Conservation (phyloP, 2,113 vertebrate species). For the Grammomys surdaster region DNA sequence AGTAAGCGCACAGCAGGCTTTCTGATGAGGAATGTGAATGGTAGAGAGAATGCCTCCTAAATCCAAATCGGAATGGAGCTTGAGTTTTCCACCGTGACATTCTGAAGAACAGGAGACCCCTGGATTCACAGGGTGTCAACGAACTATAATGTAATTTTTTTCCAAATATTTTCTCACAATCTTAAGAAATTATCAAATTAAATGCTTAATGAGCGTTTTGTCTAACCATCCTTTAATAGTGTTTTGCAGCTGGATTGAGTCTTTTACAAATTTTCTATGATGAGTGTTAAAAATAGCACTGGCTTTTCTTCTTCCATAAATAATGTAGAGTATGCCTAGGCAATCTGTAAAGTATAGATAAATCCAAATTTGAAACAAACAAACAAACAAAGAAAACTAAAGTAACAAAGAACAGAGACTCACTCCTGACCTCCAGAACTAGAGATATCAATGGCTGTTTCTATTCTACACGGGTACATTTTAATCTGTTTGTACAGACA, state of each 20-base stretch:
- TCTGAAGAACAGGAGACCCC: constrained; percentile 61
- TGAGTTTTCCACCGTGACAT: constrained; percentile 23
- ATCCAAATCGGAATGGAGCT: constrained; percentile 44
- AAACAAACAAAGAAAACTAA: constrained; percentile 1
- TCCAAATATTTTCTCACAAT: background rate
- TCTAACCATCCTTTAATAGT: background rate
- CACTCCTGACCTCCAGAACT: background rate
- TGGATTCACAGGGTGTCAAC: constrained; percentile 51
- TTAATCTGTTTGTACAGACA: background rate
- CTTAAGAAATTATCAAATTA: constrained; percentile 37
- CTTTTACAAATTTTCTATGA: constrained; percentile 52
- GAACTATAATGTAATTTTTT: background rate
- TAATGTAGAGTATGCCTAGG: constrained; percentile 57
- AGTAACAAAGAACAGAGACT: background rate
- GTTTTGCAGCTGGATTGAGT: constrained; percentile 47
- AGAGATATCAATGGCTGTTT: constrained; percentile 33
- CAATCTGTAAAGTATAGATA: constrained; percentile 66
- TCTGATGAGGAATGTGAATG: background rate
- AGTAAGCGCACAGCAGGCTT: background rate
- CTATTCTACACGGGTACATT: background rate
- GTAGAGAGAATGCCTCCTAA: background rate
- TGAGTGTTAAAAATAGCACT: constrained; percentile 63
- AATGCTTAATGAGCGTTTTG: constrained; percentile 35
- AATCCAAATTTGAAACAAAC: background rate
- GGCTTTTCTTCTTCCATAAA: constrained; percentile 64